Evolutionary conservation across 2,113 vertebrate genomes (phyloP).

Genomic region (Morone chrysops): DNA sequence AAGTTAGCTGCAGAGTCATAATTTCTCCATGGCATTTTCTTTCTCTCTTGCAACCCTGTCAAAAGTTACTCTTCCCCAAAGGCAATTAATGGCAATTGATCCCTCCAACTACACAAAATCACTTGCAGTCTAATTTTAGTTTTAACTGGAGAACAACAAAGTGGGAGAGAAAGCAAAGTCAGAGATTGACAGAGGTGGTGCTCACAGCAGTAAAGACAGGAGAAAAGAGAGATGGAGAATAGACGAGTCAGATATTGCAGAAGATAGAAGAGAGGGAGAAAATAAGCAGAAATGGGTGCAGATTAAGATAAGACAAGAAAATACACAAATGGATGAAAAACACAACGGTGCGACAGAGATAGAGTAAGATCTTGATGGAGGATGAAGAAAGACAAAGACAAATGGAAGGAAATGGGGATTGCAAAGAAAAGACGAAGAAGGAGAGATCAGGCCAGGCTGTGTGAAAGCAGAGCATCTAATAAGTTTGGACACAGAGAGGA

Average conservation of each 20-base stretch:
- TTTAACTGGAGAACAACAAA: slow-evolving; percentile 27
- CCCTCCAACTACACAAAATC: slow-evolving; percentile 47
- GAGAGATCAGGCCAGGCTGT: slow-evolving; percentile 26
- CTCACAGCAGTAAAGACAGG: slow-evolving; percentile 16
- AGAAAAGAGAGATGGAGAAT: slow-evolving; percentile 10
- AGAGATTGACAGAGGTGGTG: slow-evolving; percentile 16
- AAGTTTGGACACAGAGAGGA: slow-evolving; percentile 78
- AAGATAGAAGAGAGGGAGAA: slow-evolving; percentile 27
- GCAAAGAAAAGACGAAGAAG: slow-evolving; percentile 30
- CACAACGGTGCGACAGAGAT: slow-evolving; percentile 17
- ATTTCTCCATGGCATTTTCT: slow-evolving; percentile 49
- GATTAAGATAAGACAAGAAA: slow-evolving; percentile 61
- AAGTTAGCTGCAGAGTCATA: slow-evolving; percentile 43
- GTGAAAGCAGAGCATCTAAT: slow-evolving; percentile 72
- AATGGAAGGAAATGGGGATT: slow-evolving; percentile 29
- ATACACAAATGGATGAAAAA: slow-evolving; percentile 46
- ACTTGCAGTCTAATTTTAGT: slow-evolving; percentile 44
- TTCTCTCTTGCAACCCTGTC: slow-evolving; percentile 46
- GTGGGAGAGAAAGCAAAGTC: not conserved
- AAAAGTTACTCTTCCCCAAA: slow-evolving; percentile 57
- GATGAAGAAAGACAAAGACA: slow-evolving; percentile 41
- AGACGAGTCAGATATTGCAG: slow-evolving; percentile 3
- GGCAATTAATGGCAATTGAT: slow-evolving; percentile 64
- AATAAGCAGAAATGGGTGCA: slow-evolving; percentile 22
- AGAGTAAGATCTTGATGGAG: slow-evolving; percentile 14